Base-by-base conservation (phyloP, 2,888 invertebrate species). In the Prosapia bicincta region DNA sequence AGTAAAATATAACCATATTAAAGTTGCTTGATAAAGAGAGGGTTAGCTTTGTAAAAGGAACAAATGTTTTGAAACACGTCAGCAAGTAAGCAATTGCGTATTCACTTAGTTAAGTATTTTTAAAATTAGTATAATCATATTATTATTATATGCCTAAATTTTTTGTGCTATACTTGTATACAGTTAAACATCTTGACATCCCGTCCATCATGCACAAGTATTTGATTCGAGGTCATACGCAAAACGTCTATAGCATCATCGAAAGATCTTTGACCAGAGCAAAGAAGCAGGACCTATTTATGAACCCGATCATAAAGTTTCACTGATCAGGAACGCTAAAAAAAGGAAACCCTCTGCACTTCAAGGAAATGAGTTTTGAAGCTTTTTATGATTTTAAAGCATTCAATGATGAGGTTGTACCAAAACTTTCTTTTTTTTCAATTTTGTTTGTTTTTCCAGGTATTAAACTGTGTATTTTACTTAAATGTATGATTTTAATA, bases 291-390 rank as follows among this genome's bases (percentile, higher is more conserved):
- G 78, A 24, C 76, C 80, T 20, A 77, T 80, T 28, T 80, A 80
- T 69, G 72, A 77, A 32, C 79, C 80, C 69, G 78, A 78, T n/a
- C 75, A 77, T 72, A 79, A 78, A 74, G 75, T 76, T 71, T 79
- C 79, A 24, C 69, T 82, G 28, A 82, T 83, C 67, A 72, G 80
- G 10, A 76, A 78, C 26, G 81, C 81, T 3, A 81, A 80, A 75
- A 83, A 82, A 75, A 77, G 79, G 72, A 81, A 75, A 69, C 0
- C 77, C 81, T 23, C 79, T 79, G 69, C 77, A 76, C 67, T 81
- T 82, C 6, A 30, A 76, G 30, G 82, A 82, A 79, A 79, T 83
- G 79, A 79, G 77, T 24, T 78, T 80, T 78, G 77, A 79, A 54
- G 72, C 76, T 30, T 82, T 82, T 79, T 78, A 77, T 65, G 80